Evolutionary conservation across 1,140 invertebrate genomes (phyloP).

Genomic region (Bombus consobrinus): DNA sequence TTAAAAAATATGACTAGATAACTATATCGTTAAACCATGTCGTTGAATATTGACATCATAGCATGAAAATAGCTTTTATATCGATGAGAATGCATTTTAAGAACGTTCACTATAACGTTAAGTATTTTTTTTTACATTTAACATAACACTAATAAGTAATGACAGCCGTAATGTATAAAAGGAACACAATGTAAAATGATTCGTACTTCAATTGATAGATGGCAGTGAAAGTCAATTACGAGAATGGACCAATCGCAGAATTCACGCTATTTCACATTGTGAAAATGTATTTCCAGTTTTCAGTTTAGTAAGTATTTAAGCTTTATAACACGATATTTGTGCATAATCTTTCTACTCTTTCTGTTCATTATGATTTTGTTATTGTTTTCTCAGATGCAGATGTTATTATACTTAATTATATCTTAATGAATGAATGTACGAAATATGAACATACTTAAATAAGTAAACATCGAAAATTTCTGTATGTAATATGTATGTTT

Average conservation of each 20-base stretch:
- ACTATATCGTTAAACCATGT: conserved; percentile 34
- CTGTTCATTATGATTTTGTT: not conserved
- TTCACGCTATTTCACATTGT: not conserved
- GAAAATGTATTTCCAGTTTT: not conserved
- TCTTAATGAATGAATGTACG: not conserved
- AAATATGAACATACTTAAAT: not conserved
- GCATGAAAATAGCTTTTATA: conserved; percentile 35
- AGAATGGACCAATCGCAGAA: conserved; percentile 15
- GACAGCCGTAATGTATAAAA: conserved; percentile 44
- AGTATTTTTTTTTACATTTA: conserved; percentile 23
- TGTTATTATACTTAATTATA: not conserved
- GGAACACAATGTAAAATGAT: conserved; percentile 36
- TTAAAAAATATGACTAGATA: conserved; percentile 50
- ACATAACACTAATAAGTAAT: conserved; percentile 44
- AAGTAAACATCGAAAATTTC: not conserved
- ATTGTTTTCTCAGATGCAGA: not conserved
- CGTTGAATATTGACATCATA: conserved; percentile 27
- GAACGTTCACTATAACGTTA: conserved; percentile 10
- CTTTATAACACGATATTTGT: not conserved
- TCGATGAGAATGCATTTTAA: conserved; percentile 31
- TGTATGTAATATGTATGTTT: not conserved
- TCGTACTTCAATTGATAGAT: conserved; percentile 29
- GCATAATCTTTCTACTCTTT: too few species aligned
- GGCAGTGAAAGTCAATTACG: conserved; percentile 35
- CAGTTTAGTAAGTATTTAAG: too few species aligned